Evolutionary conservation across 2,113 vertebrate genomes (phyloP).

Genomic region (Paralichthys olivaceus): DNA sequence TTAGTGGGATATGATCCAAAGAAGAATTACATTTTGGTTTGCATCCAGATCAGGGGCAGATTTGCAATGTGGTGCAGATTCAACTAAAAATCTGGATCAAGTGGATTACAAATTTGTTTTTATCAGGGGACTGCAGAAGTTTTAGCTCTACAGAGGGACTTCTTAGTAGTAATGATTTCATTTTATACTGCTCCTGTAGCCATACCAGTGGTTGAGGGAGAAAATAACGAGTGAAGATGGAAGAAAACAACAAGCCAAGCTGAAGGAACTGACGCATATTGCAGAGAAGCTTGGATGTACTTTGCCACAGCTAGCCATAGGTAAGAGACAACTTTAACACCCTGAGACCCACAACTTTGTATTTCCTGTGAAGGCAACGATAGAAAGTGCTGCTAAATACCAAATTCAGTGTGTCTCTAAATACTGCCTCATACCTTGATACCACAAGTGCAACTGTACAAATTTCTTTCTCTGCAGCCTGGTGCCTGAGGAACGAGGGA

Average conservation of each 20-base stretch:
- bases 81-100: not conserved
- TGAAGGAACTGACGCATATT: constrained; percentile 92
- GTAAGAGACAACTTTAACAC: constrained; percentile 74
- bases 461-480: constrained; percentile 81
- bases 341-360: not conserved
- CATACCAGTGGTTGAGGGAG: constrained; percentile 97
- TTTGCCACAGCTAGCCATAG: constrained; percentile 94
- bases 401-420: not conserved
- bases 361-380: not conserved
- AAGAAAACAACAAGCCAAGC: constrained; percentile 92
- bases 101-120: not conserved
- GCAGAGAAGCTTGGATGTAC: constrained; percentile 94
- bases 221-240: constrained; percentile 95
- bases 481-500: constrained; percentile 96
- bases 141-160: not conserved
- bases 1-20: too few species aligned
- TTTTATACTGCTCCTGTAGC: constrained; percentile 74
- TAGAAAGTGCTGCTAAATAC: not conserved
- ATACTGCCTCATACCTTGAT: not conserved
- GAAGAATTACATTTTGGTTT: too few species aligned
- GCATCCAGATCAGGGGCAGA: too few species aligned
- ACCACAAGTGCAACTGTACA: not conserved
- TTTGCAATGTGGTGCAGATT: not conserved
- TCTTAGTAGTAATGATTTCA: not conserved
- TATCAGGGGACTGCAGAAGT: too few species aligned